Conservation (phyloP, 2,797 vertebrate species). For the Triplophysa bombifrons region DNA sequence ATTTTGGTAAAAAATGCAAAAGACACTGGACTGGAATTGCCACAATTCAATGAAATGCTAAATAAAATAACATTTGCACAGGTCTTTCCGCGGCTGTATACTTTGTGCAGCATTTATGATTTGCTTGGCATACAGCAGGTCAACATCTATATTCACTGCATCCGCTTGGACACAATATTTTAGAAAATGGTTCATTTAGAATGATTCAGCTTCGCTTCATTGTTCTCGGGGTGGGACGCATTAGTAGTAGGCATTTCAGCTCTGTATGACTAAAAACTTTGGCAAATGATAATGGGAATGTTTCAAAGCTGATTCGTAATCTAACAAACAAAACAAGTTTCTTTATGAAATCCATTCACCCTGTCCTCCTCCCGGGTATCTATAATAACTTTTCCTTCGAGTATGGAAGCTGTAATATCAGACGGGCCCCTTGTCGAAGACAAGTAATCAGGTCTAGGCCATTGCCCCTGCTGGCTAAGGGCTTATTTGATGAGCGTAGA, state of each 20-base stretch:
- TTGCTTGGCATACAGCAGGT: not conserved
- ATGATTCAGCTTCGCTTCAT: not conserved
- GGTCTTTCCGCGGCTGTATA: too few relatives aligned
- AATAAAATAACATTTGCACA: too few relatives aligned
- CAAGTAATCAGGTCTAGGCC: slow-evolving; percentile 57
- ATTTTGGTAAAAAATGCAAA: too few relatives aligned
- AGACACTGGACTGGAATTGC: too few relatives aligned
- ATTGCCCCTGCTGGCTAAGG: slow-evolving; percentile 58
- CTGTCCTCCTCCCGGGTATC: slow-evolving; percentile 50
- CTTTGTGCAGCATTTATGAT: not conserved
- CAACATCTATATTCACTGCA: not conserved
- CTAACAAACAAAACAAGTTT: slow-evolving; percentile 49
- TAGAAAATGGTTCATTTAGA: not conserved
- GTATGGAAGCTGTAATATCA: slow-evolving; percentile 47
- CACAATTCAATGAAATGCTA: too few relatives aligned
- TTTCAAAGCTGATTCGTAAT: slow-evolving; percentile 54
- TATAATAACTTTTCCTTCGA: slow-evolving; percentile 57
- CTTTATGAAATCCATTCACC: slow-evolving; percentile 46
- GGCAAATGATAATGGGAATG: slow-evolving; percentile 42
- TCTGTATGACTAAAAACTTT: slow-evolving; percentile 43
- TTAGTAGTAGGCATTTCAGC: slow-evolving; percentile 37
- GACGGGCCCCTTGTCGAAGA: slow-evolving; percentile 35
- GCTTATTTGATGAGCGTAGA: slow-evolving; percentile 54
- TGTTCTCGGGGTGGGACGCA: not conserved
- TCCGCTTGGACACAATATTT: not conserved